Conservation (phyloP, 2,888 invertebrate genomes). For the Agrotis ipsilon region DNA sequence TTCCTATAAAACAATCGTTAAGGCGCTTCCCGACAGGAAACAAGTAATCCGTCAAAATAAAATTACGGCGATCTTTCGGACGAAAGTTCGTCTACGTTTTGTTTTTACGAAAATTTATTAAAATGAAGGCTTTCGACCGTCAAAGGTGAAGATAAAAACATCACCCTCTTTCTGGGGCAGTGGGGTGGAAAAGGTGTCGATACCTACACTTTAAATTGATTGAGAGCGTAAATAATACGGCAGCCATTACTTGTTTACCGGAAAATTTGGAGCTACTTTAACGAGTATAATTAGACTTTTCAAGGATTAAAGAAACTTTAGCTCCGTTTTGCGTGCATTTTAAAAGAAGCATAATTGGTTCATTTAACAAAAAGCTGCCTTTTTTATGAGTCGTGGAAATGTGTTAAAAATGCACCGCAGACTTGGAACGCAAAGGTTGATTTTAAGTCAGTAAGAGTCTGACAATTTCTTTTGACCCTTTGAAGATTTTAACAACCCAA, state of each 20-base stretch:
- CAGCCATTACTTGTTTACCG: slow-evolving; percentile 20
- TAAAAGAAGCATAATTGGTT: too few relatives aligned
- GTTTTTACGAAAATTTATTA: slow-evolving; percentile 16
- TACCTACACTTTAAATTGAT: slow-evolving; percentile 24
- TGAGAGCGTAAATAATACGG: slow-evolving; percentile 43
- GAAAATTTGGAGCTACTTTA: slow-evolving; percentile 27
- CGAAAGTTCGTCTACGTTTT: slow-evolving; percentile 4
- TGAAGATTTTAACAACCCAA: too few relatives aligned
- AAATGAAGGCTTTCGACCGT: slow-evolving; percentile 15
- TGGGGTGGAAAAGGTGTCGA: slow-evolving; percentile 21
- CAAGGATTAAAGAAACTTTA: too few relatives aligned
- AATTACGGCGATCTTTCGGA: slow-evolving; percentile 28
- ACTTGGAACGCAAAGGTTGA: too few relatives aligned
- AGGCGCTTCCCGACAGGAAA: not conserved
- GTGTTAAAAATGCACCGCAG: too few relatives aligned
- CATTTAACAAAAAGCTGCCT: too few relatives aligned
- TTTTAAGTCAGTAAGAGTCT: too few relatives aligned
- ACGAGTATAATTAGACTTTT: slow-evolving; percentile 9
- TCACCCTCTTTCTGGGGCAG: slow-evolving; percentile 11
- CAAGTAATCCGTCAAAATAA: slow-evolving; percentile 39
- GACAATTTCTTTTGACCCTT: too few relatives aligned
- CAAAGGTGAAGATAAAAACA: slow-evolving; percentile 37
- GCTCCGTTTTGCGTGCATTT: too few relatives aligned
- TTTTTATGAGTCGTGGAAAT: too few relatives aligned
- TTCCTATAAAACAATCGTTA: slow-evolving; percentile 35